These are phyloP conservation scores for Rhogogaster chlorosoma DNA, from an alignment of 2,888 invertebrate species.

Conservation along the genomic window DNA sequence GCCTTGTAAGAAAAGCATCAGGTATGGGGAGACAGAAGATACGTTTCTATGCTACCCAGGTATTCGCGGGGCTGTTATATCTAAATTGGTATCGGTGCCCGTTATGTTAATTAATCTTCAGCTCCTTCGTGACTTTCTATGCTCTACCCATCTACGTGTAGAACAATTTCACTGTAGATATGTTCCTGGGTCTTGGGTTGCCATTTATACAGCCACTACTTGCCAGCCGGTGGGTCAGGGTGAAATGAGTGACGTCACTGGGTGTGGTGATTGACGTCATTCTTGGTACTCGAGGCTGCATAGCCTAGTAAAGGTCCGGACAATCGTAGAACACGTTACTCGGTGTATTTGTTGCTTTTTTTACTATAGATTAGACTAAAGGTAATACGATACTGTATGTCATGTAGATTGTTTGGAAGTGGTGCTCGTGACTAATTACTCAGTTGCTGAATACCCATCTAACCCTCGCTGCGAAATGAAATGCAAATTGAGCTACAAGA, in stretches of 20 bases:
- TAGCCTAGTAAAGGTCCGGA: background rate
- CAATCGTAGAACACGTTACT: background rate
- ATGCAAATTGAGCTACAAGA: slow-evolving; percentile 32
- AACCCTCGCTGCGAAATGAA: slow-evolving; percentile 23
- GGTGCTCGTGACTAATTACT: slow-evolving; percentile 46
- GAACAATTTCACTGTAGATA: slow-evolving; percentile 14
- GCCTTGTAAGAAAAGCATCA: background rate
- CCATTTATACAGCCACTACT: background rate
- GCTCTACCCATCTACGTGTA: background rate
- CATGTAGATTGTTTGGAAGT: slow-evolving; percentile 9
- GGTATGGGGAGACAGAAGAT: background rate
- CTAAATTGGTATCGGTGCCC: slow-evolving; percentile 41
- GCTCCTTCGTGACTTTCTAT: slow-evolving; percentile 55
- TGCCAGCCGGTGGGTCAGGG: slow-evolving; percentile 68
- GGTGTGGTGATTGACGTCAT: slow-evolving; percentile 70
- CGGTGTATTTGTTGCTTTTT: background rate
- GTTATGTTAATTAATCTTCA: slow-evolving; percentile 54
- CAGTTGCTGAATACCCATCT: background rate
- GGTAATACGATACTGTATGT: slow-evolving; percentile 9
- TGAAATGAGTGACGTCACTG: slow-evolving; percentile 72
- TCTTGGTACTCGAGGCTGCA: slow-evolving; percentile 26
- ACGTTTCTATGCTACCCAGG: background rate
- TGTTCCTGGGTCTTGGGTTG: slow-evolving; percentile 3
- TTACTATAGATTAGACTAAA: background rate
- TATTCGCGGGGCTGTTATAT: slow-evolving; percentile 24